Evolutionary conservation across 2,797 vertebrate genomes (phyloP).

Genomic region (Allobates femoralis): DNA sequence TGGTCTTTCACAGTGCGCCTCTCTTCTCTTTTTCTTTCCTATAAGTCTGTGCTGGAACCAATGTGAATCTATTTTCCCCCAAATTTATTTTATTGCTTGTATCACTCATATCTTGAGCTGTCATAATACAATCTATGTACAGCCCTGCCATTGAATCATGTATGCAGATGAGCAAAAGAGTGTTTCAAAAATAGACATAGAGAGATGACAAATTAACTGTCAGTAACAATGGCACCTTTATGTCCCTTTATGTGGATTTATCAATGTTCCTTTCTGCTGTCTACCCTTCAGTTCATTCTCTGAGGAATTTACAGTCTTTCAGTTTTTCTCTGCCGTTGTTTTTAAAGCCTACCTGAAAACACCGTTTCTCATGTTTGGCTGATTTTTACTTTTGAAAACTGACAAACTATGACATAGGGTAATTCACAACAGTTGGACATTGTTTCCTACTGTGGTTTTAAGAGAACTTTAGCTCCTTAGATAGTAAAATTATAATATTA

Average conservation of each 20-base stretch:
- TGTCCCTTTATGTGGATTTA: neutral
- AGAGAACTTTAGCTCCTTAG: neutral
- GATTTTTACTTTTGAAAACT: conserved; percentile 4
- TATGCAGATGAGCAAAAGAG: neutral
- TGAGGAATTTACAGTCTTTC: neutral
- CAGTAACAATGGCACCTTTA: neutral
- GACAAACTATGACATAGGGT: neutral
- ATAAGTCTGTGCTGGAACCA: no score
- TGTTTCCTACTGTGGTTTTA: neutral
- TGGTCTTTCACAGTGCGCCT: no score
- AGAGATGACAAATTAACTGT: neutral
- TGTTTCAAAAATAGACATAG: neutral
- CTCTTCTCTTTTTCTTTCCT: no score
- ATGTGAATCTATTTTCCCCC: no score
- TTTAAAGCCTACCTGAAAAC: conserved; percentile 31
- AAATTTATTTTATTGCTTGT: neutral
- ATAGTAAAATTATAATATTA: conserved; percentile 1
- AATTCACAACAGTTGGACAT: conserved; percentile 23
- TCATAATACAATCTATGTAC: neutral
- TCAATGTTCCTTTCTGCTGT: neutral
- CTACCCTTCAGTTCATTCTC: conserved; percentile 2
- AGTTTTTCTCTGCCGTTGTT: neutral
- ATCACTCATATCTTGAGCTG: neutral
- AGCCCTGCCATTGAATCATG: neutral
- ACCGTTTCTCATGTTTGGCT: conserved; percentile 23